Conservation (phyloP, 2,113 vertebrate genomes). For the Sander vitreus region DNA sequence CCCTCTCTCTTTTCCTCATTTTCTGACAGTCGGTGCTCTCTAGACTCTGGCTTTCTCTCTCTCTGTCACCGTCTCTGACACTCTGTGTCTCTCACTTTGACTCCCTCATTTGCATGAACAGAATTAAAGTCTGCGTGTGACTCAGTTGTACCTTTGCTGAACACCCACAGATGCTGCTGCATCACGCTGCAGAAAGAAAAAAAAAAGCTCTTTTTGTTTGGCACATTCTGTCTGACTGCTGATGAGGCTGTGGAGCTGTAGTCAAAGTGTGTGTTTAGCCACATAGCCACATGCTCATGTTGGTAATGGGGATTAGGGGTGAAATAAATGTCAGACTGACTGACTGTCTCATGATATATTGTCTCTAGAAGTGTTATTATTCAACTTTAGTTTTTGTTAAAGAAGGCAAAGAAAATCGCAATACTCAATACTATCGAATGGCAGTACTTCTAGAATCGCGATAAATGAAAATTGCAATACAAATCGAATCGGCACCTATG, state of each 20-base stretch:
- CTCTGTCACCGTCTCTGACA: background rate
- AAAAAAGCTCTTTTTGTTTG: background rate
- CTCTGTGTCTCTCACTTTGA: slow-evolving; percentile 15
- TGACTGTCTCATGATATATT: no score
- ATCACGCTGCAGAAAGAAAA: background rate
- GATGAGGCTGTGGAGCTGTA: background rate
- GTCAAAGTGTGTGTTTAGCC: background rate
- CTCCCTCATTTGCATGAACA: slow-evolving; percentile 20
- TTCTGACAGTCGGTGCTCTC: slow-evolving; percentile 11
- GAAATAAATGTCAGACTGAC: no score
- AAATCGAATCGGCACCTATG: no score
- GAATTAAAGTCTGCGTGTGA: slow-evolving; percentile 30
- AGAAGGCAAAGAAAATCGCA: no score
- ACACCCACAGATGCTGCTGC: slow-evolving; percentile 48
- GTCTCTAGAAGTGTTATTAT: no score
- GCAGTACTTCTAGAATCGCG: no score
- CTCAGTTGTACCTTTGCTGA: slow-evolving; percentile 52
- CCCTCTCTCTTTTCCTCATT: background rate
- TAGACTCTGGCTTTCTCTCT: background rate
- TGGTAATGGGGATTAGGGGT: background rate
- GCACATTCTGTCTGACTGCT: slow-evolving; percentile 10
- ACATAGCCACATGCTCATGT: background rate
- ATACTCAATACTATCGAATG: no score
- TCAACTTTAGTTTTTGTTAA: no score
- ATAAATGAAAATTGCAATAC: no score